These are phyloP conservation scores for Odontamblyopus lacepedii DNA, from an alignment of 2,797 vertebrate species.

Conservation along the genomic window DNA sequence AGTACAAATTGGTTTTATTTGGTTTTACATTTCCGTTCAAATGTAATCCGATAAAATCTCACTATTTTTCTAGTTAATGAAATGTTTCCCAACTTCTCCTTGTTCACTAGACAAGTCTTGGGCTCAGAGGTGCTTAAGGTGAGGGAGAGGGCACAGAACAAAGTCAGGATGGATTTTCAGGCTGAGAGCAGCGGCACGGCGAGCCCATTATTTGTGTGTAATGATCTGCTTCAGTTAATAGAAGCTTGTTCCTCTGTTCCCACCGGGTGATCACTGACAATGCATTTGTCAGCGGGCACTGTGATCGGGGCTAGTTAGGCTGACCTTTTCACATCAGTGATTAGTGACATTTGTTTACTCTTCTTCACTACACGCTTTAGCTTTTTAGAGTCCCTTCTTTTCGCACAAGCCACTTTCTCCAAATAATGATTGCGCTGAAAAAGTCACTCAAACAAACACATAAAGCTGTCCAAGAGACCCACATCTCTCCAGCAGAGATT, in stretches of 20 bases:
- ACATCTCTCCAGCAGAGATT: conserved; percentile 37
- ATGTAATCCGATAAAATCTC: background rate
- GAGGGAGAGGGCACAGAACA: conserved; percentile 13
- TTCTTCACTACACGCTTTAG: conserved; percentile 36
- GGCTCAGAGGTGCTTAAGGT: conserved; percentile 7
- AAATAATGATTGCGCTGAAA: conserved; percentile 37
- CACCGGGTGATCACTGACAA: conserved; percentile 56
- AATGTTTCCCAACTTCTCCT: background rate
- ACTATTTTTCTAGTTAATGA: background rate
- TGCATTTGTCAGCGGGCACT: conserved; percentile 56
- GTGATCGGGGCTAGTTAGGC: conserved; percentile 60
- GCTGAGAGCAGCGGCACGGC: conserved; percentile 29
- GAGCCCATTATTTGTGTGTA: conserved; percentile 65
- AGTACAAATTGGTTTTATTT: background rate
- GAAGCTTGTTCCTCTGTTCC: conserved; percentile 61
- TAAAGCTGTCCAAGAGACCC: conserved; percentile 27
- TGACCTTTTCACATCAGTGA: conserved; percentile 71
- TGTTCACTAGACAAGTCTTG: background rate
- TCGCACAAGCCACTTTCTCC: conserved; percentile 27
- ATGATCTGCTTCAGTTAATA: conserved; percentile 64
- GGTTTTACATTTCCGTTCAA: background rate
- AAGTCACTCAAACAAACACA: conserved; percentile 15
- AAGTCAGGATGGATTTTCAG: conserved; percentile 30
- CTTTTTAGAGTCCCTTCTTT: conserved; percentile 39
- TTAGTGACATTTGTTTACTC: conserved; percentile 71